phyloP scores from a whole-genome alignment of 2,888 invertebrate species.

The Anthrax anthrax region DNA sequence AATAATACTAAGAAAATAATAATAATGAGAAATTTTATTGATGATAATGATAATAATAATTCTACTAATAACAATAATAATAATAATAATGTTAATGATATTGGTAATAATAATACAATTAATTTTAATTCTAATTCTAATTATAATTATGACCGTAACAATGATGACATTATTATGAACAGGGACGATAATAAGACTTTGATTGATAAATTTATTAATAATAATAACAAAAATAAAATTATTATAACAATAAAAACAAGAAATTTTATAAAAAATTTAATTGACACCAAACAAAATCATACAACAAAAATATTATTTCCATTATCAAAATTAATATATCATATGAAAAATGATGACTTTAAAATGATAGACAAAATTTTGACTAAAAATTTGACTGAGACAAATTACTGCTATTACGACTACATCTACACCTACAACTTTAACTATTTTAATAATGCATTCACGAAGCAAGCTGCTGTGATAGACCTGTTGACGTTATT shows the following conservation, averaged over 20 bases:
- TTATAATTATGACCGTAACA: background rate
- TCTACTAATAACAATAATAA: background rate
- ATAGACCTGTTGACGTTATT: conserved; percentile 12
- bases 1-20: too few relatives aligned
- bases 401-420: too few relatives aligned
- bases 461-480: conserved; percentile 18
- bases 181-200: background rate
- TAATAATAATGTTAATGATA: background rate
- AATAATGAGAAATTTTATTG: background rate
- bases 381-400: too few relatives aligned
- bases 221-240: background rate
- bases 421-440: background rate
- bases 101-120: background rate
- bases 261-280: too few relatives aligned
- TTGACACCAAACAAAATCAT: too few relatives aligned
- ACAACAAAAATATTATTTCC: too few relatives aligned
- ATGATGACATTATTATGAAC: background rate
- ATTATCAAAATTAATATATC: too few relatives aligned
- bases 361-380: too few relatives aligned
- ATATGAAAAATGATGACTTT: too few relatives aligned
- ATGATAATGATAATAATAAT: background rate
- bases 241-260: background rate
- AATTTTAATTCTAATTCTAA: background rate
- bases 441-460: conserved; percentile 7
- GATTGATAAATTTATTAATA: background rate